phyloP scores from a whole-genome alignment of 2,888 invertebrate species.

The Agrilus mali region DNA sequence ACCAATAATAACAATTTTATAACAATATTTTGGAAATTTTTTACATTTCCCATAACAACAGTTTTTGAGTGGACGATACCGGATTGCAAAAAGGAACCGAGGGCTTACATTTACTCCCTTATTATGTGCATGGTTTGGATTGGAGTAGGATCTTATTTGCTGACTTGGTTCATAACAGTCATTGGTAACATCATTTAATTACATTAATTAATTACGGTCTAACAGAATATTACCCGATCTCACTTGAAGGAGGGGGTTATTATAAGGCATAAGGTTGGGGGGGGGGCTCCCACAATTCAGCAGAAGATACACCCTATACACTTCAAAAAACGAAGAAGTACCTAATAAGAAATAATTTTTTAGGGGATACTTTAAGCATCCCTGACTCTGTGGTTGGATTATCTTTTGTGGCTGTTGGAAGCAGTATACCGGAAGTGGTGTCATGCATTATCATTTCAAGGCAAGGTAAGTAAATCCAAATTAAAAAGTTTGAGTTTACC shows the following conservation, averaged over 20 bases:
- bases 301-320: too few relatives aligned
- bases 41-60: not conserved
- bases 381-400: conserved; percentile 73
- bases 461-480: conserved; percentile 40
- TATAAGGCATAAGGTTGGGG: too few relatives aligned
- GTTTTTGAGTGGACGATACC: conserved; percentile 47
- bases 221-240: too few relatives aligned
- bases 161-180: conserved; percentile 67
- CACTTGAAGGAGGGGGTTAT: too few relatives aligned
- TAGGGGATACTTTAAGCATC: conserved; percentile 58
- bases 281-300: too few relatives aligned
- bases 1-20: conserved; percentile 3
- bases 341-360: conserved; percentile 6
- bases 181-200: conserved; percentile 42
- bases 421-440: conserved; percentile 70
- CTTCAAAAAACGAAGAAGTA: too few relatives aligned
- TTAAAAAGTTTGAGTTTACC: too few relatives aligned
- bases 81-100: conserved; percentile 46
- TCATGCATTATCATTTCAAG: conserved; percentile 65
- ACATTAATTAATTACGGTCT: not conserved
- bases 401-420: conserved; percentile 67
- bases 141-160: conserved; percentile 57
- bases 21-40: not conserved
- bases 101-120: conserved; percentile 52
- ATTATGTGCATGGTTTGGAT: conserved; percentile 66